Base-by-base conservation (phyloP, 2,888 invertebrate species). In the Hylaea fasciaria region DNA sequence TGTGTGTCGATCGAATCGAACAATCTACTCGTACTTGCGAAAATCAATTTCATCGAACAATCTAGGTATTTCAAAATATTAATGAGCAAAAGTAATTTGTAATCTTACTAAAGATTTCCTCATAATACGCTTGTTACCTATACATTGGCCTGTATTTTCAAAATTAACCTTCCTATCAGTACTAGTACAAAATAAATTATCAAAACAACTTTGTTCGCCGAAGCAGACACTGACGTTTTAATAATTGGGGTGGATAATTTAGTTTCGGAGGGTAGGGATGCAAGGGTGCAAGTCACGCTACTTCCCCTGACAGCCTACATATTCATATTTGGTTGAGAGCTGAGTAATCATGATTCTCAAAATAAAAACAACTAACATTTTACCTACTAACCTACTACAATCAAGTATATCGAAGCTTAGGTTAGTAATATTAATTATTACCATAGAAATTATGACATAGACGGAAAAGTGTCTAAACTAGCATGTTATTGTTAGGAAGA, bases 281-380 rank as follows among this genome's bases (percentile, higher is more conserved):
- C 71, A 72, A 71, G 80, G 81, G 80, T 71, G 78, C 66, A 69
- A 74, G 82, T 81, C 86, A 86, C 86, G 86, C 88, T 75, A 85
- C 71, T 78, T 72, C 68, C 71, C 64, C 69, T 62, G 69, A 64
- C 71, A 68, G 62, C 54, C 65, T 69, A 67, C 66, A 69, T 73
- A 70, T 69, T 70, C 65, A 71, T 69, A 53, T 50, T 13, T 14
- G 37, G 37, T 40, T 63, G 45, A 17, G 16, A 50, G 45, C 29
- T 40, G 12, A 41, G 53, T 58, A 51, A 60, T 57, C 57, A 57
- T 57, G 58, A 49, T 39, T 62, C 12, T 13, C 8, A 49, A 32
- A 51, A 37, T 14, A 37, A 32, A 7, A 32, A 9, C 32, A 8
- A 32, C 5, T 32, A 1, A 32, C 3, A 32, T 32, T n/a, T 32